Conservation (phyloP, 2,888 invertebrate species). For the Apeira syringaria region DNA sequence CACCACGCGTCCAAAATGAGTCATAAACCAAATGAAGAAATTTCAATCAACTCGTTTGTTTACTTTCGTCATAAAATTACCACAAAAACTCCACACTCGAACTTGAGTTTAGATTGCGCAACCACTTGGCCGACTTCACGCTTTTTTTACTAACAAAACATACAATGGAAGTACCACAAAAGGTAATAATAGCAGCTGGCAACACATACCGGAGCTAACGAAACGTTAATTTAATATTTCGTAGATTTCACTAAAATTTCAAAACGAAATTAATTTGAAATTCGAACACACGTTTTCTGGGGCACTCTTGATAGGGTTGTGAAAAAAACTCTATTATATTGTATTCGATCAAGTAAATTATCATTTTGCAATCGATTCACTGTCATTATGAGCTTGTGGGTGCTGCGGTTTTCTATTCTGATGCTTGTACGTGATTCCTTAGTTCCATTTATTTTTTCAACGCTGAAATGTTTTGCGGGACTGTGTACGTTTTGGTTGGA, state of each 20-base stretch:
- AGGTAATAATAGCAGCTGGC: constrained; percentile 40
- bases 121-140: constrained; percentile 61
- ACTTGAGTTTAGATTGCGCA: constrained; percentile 63
- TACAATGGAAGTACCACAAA: constrained; percentile 57
- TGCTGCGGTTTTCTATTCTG: constrained; percentile 73
- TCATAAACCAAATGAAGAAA: constrained; percentile 35
- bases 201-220: constrained; percentile 52
- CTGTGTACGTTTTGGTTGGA: constrained; percentile 57
- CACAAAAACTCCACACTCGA: constrained; percentile 43
- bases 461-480: constrained; percentile 60
- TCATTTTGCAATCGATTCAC: constrained; percentile 75
- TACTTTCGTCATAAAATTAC: constrained; percentile 43
- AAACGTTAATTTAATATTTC: constrained; percentile 73
- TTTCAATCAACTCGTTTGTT: constrained; percentile 38
- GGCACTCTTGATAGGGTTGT: constrained; percentile 57
- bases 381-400: constrained; percentile 72
- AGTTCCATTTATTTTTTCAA: constrained; percentile 53
- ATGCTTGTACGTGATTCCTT: constrained; percentile 71
- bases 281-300: constrained; percentile 61
- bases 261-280: constrained; percentile 69
- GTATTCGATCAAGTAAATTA: constrained; percentile 71
- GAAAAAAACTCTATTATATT: constrained; percentile 67
- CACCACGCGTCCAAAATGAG: constrained; percentile 20
- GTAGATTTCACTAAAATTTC: constrained; percentile 73
- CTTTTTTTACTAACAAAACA: constrained; percentile 54